Conservation (phyloP, 2,888 invertebrate species). For the Tyria jacobaeae region DNA sequence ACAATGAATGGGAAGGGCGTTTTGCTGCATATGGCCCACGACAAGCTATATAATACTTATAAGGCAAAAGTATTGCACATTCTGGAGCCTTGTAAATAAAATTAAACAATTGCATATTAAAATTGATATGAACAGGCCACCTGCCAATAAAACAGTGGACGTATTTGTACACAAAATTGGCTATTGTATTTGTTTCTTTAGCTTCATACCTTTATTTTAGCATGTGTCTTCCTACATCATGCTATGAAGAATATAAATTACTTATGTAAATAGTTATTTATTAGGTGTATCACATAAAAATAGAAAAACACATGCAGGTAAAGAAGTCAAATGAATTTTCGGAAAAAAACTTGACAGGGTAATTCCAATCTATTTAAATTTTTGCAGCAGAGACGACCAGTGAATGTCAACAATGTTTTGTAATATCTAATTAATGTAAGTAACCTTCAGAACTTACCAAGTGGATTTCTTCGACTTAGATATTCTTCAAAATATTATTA, state of each 20-base stretch:
- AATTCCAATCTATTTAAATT: too few relatives aligned
- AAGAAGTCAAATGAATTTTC: too few relatives aligned
- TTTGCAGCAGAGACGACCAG: too few relatives aligned
- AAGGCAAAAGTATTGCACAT: slow-evolving; percentile 8
- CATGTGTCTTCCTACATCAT: neutral
- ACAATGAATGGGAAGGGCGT: neutral
- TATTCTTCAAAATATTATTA: too few relatives aligned
- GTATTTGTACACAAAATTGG: slow-evolving; percentile 17
- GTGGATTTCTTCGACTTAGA: neutral
- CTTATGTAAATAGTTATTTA: neutral
- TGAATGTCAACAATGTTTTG: too few relatives aligned
- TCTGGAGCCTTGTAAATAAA: slow-evolving; percentile 14
- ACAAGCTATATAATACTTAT: neutral
- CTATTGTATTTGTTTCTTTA: slow-evolving; percentile 20
- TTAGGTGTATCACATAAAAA: too few relatives aligned
- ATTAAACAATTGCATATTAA: slow-evolving; percentile 44
- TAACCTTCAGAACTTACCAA: too few relatives aligned
- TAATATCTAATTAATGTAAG: too few relatives aligned
- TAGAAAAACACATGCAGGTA: too few relatives aligned
- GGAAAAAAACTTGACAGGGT: too few relatives aligned
- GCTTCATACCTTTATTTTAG: neutral
- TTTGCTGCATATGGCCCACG: slow-evolving; percentile 2
- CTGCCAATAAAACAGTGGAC: slow-evolving; percentile 5
- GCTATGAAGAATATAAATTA: neutral
- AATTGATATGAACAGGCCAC: slow-evolving; percentile 22